Evolutionary conservation across 1,140 invertebrate species (phyloP).

Genomic region (Nasonia giraulti): DNA sequence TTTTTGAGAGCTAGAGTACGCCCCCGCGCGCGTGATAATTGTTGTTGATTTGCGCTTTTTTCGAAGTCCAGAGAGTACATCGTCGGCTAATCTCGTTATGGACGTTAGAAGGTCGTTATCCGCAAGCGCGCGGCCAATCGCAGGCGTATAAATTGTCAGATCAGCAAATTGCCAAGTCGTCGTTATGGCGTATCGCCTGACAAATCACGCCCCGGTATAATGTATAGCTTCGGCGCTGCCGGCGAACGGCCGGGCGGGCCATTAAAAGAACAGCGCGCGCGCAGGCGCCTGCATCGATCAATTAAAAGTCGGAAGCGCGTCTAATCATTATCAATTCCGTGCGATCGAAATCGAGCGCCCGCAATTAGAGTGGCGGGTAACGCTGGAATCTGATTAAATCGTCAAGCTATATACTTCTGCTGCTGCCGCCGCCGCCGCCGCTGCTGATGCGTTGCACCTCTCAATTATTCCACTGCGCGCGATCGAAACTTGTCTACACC

Average conservation of each 20-base stretch:
- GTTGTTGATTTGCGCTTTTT: too few species aligned
- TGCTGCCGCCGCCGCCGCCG: neutral
- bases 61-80: too few species aligned
- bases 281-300: too few species aligned
- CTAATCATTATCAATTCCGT: constrained; percentile 33
- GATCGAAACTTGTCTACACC: constrained; percentile 18
- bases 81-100: too few species aligned
- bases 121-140: too few species aligned
- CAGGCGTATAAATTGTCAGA: neutral
- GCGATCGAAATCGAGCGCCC: neutral
- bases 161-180: neutral
- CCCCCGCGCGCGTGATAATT: too few species aligned
- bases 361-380: constrained; percentile 26
- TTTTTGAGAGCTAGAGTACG: neutral
- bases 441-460: neutral
- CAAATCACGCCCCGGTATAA: constrained; percentile 5
- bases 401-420: constrained; percentile 22
- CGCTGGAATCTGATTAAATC: constrained; percentile 39
- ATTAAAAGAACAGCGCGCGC: constrained; percentile 25
- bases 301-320: constrained; percentile 28
- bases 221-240: neutral
- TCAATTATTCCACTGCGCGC: constrained; percentile 31
- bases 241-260: neutral
- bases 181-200: neutral
- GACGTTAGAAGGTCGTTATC: too few species aligned